Conservation (phyloP, 2,113 vertebrate species). For the Rhadina sibilatrix region DNA sequence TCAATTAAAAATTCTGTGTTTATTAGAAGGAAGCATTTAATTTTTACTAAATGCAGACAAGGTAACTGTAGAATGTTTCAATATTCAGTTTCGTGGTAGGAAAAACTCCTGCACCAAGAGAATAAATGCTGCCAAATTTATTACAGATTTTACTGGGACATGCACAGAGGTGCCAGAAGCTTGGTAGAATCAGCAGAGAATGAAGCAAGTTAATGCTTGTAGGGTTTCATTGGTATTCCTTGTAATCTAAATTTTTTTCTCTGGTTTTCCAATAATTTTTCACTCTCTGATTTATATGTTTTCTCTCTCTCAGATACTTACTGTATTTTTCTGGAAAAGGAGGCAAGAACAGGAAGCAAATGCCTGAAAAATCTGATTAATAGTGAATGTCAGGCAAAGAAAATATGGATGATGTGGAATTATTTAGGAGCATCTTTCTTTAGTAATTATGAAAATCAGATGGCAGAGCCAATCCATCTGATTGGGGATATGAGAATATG, state of each 20-base stretch:
- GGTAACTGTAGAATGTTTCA: not conserved
- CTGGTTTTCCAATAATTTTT: not conserved
- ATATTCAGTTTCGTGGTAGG: not conserved
- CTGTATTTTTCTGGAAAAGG: not conserved
- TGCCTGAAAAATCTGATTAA: not conserved
- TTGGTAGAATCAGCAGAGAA: not conserved
- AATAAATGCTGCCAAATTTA: not conserved
- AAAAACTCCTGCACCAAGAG: not conserved
- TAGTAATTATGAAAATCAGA: not conserved
- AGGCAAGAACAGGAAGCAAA: not conserved
- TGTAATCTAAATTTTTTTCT: not conserved
- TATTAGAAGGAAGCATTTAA: constrained; percentile 13
- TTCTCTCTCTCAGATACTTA: not conserved
- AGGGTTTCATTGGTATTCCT: not conserved
- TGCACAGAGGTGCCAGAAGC: not conserved
- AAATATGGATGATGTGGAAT: not conserved
- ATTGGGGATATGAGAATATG: not conserved
- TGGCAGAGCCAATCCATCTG: not conserved
- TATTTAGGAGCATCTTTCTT: not conserved
- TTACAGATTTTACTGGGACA: not conserved
- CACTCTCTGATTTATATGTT: not conserved
- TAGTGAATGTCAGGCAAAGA: not conserved
- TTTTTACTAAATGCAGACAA: not conserved
- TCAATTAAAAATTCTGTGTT: not conserved
- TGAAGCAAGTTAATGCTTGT: not conserved